phyloP scores from a whole-genome alignment of 1,140 invertebrate genomes.

The Microplitis demolitor region DNA sequence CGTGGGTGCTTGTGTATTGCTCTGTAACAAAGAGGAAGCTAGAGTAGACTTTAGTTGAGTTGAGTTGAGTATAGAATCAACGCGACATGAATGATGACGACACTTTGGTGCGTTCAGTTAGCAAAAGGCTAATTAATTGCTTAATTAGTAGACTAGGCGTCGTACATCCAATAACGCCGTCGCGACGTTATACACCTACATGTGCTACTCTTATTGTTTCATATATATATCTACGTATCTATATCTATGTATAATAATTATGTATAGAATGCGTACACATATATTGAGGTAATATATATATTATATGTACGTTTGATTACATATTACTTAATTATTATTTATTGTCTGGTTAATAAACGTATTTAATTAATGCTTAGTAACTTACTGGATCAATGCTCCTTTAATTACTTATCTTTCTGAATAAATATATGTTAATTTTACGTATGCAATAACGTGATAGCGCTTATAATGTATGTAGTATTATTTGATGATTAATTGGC shows the following conservation, averaged over 20 bases:
- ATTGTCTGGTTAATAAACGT: neutral
- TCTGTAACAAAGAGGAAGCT: neutral
- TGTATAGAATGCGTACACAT: too few species aligned
- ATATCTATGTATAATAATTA: too few species aligned
- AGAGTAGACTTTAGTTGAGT: neutral
- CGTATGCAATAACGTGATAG: too few species aligned
- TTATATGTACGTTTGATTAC: too few species aligned
- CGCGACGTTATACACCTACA: slow-evolving; percentile 14
- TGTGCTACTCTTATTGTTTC: neutral
- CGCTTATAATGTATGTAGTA: neutral
- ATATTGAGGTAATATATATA: too few species aligned
- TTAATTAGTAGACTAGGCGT: slow-evolving; percentile 29
- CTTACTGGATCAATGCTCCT: neutral
- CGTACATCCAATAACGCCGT: slow-evolving; percentile 19
- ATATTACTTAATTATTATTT: too few species aligned
- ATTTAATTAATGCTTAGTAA: neutral
- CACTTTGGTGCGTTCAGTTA: slow-evolving; percentile 12
- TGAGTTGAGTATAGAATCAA: neutral
- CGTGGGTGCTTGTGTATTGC: neutral
- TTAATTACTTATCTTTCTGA: too few species aligned
- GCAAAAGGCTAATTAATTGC: slow-evolving; percentile 29
- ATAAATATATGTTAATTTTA: too few species aligned
- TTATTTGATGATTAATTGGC: neutral
- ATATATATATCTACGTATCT: neutral
- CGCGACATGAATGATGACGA: slow-evolving; percentile 17